Base-by-base conservation (phyloP, 1,140 invertebrate genomes). In the Trissolcus basalis region DNA sequence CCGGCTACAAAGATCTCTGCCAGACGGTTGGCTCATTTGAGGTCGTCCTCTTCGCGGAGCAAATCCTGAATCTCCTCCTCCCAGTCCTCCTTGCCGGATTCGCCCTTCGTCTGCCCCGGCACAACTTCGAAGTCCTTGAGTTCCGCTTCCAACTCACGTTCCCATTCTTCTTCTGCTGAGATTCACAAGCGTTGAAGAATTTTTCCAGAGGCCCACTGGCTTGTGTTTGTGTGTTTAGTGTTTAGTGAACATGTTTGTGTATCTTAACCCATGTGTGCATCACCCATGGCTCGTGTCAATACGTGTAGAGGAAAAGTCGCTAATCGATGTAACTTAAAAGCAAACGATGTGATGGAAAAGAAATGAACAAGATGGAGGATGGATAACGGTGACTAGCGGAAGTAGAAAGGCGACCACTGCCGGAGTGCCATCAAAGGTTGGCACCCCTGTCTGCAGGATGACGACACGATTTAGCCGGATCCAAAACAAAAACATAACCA, bases 51-150 rank as follows among this genome's bases (percentile, higher is more conserved):
- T 36, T 89, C 89, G 15, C 89, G 88, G 63, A 92, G 85, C 73
- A 92, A 88, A 65, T 92, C 89, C 73, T 91, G 89, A 75, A 91
- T 90, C 75, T 90, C 89, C 59, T 89, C 84, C 80, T 91, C 90
- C 87, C 91, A 90, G 69, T 91, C 90, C 58, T 91, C 91, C 51
- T 88, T 87, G 60, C 87, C 82, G 12, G 65, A 35, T 14, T 72
- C 44, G 48, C 16, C 60, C 65, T 68, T 82, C 82, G 51, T 69
- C 71, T 81, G 82, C 33, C 81, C 83, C 5, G 86, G 82, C 13
- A 97, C 94, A 59, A 97, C 93, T 86, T 97, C 96, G 87, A 95
- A 97, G 84, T 97, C 96, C 88, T 96, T 95, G 71, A 97, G 90
- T 89, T 97, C 96, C 49, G 94, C 94, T 86, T 96, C 95, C 82